Base-by-base conservation (phyloP, 2,888 invertebrate species). In the Melanotus villosus region DNA sequence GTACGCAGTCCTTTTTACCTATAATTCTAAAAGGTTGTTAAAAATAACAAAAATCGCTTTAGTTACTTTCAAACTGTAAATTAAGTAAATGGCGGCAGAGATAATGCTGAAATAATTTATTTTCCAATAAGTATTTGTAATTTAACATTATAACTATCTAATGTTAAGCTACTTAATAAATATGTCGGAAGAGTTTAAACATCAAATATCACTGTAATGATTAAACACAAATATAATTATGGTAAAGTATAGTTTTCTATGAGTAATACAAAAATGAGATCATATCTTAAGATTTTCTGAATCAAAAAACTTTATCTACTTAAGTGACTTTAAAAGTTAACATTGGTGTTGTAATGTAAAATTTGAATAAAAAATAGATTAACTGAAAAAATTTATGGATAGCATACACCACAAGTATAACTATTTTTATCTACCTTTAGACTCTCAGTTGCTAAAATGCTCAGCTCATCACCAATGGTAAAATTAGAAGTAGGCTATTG, bases 171-270 rank as follows among this genome's bases (percentile, higher is more conserved):
- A 72, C 75, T 74, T 77, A 70, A 64, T 73, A 72, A 74, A 73
- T 76, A 78, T 79, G 79, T 79, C 81, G 82, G 83, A 83, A 83
- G 83, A 82, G 79, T 81, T 79, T 69, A 64, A 81, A 83, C 83
- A 83, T 79, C 80, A 78, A 82, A 76, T 81, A 80, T 82, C 80
- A 80, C 80, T 81, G 80, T 76, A 77, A 77, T 76, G 75, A 78
- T 74, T 63, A 34, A 67, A 52, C 12, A 23, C 34, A 59, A 60
- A 32, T 60, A 54, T 38, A 56, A 57, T 23, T 16, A 36, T 43
- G 12, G 54, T 18, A 50, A 52, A 30, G 14, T 9, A 32, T 18
- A 10, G 32, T 10, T 19, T 14, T 10, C 3, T 18, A 1, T n/a
- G n/a, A 21, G 2, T 19, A n/a, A 45, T 45, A 23, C 7, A 45